Conservation (phyloP, 64 coral and sea anemone species). For the Montipora sp. region DNA sequence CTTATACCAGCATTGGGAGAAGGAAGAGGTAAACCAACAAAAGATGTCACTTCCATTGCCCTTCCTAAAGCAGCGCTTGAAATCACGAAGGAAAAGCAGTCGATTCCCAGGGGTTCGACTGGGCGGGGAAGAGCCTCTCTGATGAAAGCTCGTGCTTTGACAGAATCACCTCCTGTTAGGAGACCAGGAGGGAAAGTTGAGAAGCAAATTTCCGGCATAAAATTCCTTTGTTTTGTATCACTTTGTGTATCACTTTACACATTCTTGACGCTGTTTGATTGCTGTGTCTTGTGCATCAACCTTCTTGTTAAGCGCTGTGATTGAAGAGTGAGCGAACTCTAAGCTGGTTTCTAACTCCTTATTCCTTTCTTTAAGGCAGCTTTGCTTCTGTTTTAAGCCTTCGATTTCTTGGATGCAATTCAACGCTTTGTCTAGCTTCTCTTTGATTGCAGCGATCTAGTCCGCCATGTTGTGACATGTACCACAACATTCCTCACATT, state of each 20-base stretch:
- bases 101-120: not conserved
- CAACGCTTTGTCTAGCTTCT: too few species aligned
- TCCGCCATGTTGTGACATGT: too few species aligned
- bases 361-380: too few species aligned
- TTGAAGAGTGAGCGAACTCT: too few species aligned
- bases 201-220: not conserved
- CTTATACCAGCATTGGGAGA: conserved; percentile 64
- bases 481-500: too few species aligned
- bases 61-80: conserved; percentile 65
- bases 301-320: too few species aligned
- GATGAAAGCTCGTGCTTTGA: conserved; percentile 73
- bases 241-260: not conserved
- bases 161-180: conserved; percentile 58
- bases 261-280: too few species aligned
- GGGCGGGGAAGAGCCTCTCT: conserved; percentile 45
- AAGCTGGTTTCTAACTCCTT: too few species aligned
- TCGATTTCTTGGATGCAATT: too few species aligned
- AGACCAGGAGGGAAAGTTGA: conserved; percentile 49
- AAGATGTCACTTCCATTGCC: conserved; percentile 54
- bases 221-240: not conserved
- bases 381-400: too few species aligned
- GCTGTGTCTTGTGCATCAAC: too few species aligned
- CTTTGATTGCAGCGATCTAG: too few species aligned
- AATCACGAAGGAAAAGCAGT: conserved; percentile 23
- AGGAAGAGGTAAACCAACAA: conserved; percentile 66